Conservation (phyloP, 2,113 vertebrate genomes). For the Ctenodactylus gundi region DNA sequence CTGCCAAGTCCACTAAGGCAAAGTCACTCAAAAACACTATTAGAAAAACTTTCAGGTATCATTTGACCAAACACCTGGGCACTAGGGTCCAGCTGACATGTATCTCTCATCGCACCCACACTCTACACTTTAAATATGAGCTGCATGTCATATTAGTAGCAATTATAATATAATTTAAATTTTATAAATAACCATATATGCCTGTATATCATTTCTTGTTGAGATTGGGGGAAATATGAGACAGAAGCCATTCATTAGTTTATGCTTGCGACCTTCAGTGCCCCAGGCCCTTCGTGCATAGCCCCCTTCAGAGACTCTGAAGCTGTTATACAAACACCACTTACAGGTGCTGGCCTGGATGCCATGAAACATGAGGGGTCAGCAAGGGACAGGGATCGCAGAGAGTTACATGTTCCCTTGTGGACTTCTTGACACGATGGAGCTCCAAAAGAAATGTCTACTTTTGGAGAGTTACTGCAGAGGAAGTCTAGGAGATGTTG, state of each 20-base stretch:
- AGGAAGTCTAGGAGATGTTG: background rate
- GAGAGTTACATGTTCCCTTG: background rate
- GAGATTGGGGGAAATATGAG: background rate
- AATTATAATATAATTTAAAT: too few species aligned
- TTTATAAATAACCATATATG: too few species aligned
- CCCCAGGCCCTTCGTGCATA: background rate
- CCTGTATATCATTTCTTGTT: background rate
- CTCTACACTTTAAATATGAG: background rate
- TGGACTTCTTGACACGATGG: background rate
- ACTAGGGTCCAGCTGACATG: background rate
- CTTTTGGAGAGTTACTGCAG: background rate
- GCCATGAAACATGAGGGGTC: too few species aligned
- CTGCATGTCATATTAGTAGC: too few species aligned
- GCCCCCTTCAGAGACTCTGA: background rate
- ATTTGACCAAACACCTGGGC: background rate
- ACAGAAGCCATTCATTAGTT: background rate
- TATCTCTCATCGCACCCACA: background rate
- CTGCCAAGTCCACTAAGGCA: background rate
- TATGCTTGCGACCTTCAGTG: background rate
- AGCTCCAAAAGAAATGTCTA: background rate
- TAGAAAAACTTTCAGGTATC: background rate
- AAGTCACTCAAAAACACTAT: background rate
- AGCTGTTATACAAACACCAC: background rate
- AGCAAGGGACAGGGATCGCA: background rate
- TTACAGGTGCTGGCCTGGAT: background rate